These are phyloP conservation scores for Gryllus longicercus DNA, from an alignment of 2,888 invertebrate species.

Conservation along the genomic window DNA sequence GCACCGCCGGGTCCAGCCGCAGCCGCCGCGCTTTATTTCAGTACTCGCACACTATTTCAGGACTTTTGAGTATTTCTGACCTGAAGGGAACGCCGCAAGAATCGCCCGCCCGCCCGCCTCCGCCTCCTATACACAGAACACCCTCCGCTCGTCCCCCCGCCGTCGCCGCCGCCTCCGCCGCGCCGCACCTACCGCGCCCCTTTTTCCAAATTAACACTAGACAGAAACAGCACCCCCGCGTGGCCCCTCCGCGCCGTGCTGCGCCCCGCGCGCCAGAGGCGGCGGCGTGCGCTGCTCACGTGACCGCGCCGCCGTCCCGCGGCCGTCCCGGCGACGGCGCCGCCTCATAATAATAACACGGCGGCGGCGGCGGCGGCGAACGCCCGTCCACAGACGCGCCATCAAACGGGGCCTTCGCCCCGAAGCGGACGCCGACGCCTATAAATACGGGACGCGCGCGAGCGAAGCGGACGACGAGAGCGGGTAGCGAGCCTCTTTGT, in stretches of 20 bases:
- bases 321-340: background rate
- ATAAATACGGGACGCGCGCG: background rate
- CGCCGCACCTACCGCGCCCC: conserved; percentile 18
- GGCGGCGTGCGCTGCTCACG: background rate
- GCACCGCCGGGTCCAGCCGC: conserved; percentile 20
- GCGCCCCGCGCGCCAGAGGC: background rate
- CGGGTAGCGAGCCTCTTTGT: no score
- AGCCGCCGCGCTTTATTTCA: conserved; percentile 31
- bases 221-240: conserved; percentile 23
- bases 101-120: conserved; percentile 22
- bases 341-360: conserved; percentile 17
- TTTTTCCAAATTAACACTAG: conserved; percentile 23
- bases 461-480: no score
- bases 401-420: background rate
- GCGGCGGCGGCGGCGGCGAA: background rate
- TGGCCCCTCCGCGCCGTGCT: background rate
- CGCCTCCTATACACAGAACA: conserved; percentile 18
- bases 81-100: conserved; percentile 26
- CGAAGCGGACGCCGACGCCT: background rate
- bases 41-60: conserved; percentile 32
- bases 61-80: conserved; percentile 34
- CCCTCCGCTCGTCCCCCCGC: conserved; percentile 17
- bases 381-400: background rate
- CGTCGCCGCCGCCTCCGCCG: background rate
- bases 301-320: conserved; percentile 11